These are phyloP conservation scores for Phoeniculus purpureus DNA, from an alignment of 2,797 vertebrate species.

Conservation along the genomic window DNA sequence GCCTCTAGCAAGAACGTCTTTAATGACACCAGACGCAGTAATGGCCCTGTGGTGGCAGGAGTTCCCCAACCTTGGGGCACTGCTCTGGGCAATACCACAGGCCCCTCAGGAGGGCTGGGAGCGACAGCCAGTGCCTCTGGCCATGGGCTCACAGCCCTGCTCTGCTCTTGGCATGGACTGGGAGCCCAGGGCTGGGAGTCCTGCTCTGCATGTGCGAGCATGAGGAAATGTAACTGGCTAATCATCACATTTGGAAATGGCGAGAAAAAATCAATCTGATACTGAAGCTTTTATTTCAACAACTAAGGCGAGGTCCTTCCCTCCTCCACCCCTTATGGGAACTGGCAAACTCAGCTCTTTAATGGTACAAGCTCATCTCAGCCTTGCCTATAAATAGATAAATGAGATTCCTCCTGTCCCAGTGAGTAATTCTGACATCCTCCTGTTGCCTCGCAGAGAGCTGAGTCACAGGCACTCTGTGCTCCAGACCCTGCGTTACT, in stretches of 20 bases:
- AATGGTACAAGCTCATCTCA: slow-evolving; percentile 45
- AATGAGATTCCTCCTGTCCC: slow-evolving; percentile 90
- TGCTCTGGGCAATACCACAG: accelerated
- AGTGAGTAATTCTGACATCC: slow-evolving; percentile 91
- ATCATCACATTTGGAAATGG: not conserved
- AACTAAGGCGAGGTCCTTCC: slow-evolving; percentile 3
- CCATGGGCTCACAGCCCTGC: not conserved
- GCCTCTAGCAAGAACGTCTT: not conserved
- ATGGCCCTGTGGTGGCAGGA: not conserved
- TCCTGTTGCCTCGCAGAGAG: slow-evolving; percentile 80
- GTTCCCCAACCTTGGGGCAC: not conserved
- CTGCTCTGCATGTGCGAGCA: not conserved
- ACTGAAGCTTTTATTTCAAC: slow-evolving; percentile 1
- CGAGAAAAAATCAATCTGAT: accelerated
- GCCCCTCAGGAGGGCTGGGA: not conserved
- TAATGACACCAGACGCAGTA: not conserved
- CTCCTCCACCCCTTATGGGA: slow-evolving; percentile 26
- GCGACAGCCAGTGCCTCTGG: not conserved
- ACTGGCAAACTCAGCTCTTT: slow-evolving; percentile 68
- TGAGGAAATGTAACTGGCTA: accelerated
- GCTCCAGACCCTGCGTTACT: slow-evolving; percentile 63
- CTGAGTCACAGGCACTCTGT: slow-evolving; percentile 84
- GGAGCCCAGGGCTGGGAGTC: not conserved
- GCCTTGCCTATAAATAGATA: slow-evolving; percentile 88
- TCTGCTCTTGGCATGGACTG: not conserved